Evolutionary conservation across 2,888 invertebrate species (phyloP).

Genomic region (Salticus scenicus): DNA sequence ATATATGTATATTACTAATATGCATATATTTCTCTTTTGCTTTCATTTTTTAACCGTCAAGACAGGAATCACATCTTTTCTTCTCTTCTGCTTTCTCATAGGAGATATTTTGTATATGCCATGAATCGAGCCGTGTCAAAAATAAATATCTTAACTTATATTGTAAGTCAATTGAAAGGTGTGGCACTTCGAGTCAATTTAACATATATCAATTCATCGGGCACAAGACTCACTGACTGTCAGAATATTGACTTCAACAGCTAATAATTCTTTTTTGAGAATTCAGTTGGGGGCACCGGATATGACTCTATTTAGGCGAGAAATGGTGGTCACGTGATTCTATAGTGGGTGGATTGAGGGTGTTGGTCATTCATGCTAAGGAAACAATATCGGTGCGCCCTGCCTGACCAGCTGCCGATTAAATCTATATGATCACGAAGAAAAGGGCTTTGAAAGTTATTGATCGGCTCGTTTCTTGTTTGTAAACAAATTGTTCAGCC

Average conservation of each 20-base stretch:
- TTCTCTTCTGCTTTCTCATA: too few relatives aligned
- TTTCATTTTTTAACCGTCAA: too few relatives aligned
- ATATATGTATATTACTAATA: too few relatives aligned
- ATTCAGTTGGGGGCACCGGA: conserved; percentile 41
- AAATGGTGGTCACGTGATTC: conserved; percentile 46
- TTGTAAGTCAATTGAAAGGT: background rate
- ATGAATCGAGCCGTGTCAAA: too few relatives aligned
- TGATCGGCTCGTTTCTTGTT: conserved; percentile 55
- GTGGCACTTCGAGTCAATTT: background rate
- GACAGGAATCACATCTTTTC: too few relatives aligned
- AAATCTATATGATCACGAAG: conserved; percentile 34
- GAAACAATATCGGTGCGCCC: conserved; percentile 39
- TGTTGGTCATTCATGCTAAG: conserved; percentile 56
- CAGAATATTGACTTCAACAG: conserved; percentile 45
- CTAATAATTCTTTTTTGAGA: conserved; percentile 26
- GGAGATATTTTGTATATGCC: too few relatives aligned
- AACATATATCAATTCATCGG: background rate
- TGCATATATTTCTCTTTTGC: too few relatives aligned
- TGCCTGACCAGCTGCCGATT: conserved; percentile 63
- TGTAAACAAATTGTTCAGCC: conserved; percentile 67
- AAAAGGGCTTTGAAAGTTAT: conserved; percentile 57
- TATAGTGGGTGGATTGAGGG: conserved; percentile 57
- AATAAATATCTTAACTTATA: too few relatives aligned
- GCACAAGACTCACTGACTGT: background rate
- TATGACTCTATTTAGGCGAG: conserved; percentile 62